Evolutionary conservation across 2,113 vertebrate genomes (phyloP), one percentile per base, ranked within the genome.

Genomic region (Lepus timidus): DNA sequence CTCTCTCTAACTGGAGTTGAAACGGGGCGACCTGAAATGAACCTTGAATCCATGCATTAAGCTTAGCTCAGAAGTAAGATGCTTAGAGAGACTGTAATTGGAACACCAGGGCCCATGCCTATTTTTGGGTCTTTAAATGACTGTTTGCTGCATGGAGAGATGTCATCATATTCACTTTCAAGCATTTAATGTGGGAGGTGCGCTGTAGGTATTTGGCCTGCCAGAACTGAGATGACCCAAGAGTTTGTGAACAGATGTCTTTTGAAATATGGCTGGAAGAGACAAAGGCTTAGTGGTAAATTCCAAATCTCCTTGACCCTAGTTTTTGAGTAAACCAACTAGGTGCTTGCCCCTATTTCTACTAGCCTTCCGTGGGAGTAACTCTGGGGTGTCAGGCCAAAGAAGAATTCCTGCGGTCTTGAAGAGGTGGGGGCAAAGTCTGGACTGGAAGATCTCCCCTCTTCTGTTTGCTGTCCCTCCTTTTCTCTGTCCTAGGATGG

Each of bases 21-120:
- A 94, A 65, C 85, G 74, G 44, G 94, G 85, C 22, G 52, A 95
- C 96, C 97, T 97, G 96, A 97, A 94, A 97, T 97, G 95, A 96
- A 97, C 97, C 85, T 96, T 90, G 51, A 88, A 49, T 95, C 71
- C 76, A 76, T 95, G 95, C 96, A 94, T 97, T 95, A 84, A 94
- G 79, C 83, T 96, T 83, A 92, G 92, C 83, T 97, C 95, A 27
- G 83, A 86, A 96, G 94, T 85, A 87, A 93, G 93, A 90, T 61
- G 95, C 88, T 95, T 93, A 85, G 80, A 90, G 93, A 97, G 90
- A 55, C 93, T 58, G 23, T 96, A 95, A 96, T 97, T 94, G 92
- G 83, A 84, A 81, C 92, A 95, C 71, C 91, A 55, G 91, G 65
- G 62, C 79, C 58, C 67, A 79, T 88, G 90, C 52, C 93, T 97